Conservation (phyloP, 2,888 invertebrate species). For the Asteroscopus sphinx region DNA sequence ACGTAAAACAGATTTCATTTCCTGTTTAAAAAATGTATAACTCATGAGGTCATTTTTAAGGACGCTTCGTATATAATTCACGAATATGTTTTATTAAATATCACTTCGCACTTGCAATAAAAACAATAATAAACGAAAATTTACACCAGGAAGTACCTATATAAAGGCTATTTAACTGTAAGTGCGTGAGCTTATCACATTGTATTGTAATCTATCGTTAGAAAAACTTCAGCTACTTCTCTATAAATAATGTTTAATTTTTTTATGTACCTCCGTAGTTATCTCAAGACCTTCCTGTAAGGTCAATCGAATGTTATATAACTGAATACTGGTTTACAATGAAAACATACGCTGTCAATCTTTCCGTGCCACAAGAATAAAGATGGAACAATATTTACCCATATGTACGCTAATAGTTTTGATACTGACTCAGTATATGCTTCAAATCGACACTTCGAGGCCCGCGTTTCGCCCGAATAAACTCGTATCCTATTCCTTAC, state of each 20-base stretch:
- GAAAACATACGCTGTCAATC: constrained; percentile 69
- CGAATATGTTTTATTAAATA: constrained; percentile 12
- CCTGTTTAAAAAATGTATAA: constrained; percentile 23
- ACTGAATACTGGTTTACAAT: constrained; percentile 72
- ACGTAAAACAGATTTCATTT: constrained; percentile 25
- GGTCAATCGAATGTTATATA: constrained; percentile 83
- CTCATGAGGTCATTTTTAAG: constrained; percentile 34
- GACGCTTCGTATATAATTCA: constrained; percentile 28
- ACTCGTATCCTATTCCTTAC: constrained; percentile 69
- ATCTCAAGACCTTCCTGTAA: constrained; percentile 73
- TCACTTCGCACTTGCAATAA: constrained; percentile 10
- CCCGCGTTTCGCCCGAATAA: constrained; percentile 47
- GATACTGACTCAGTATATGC: constrained; percentile 50
- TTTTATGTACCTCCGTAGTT: constrained; percentile 57
- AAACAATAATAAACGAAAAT: constrained; percentile 11
- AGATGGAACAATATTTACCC: constrained; percentile 58
- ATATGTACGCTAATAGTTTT: constrained; percentile 54
- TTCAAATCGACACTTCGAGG: constrained; percentile 52
- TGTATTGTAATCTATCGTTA: constrained; percentile 40
- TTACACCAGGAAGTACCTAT: constrained; percentile 46
- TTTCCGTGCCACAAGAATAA: constrained; percentile 67
- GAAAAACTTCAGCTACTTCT: constrained; percentile 41
- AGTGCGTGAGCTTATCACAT: constrained; percentile 20
- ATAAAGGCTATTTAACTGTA: constrained; percentile 14
- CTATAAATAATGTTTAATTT: constrained; percentile 37